Conservation (phyloP, 30 jellyfish, hydroid and myxozoan species). For the Turritopsis rubra region DNA sequence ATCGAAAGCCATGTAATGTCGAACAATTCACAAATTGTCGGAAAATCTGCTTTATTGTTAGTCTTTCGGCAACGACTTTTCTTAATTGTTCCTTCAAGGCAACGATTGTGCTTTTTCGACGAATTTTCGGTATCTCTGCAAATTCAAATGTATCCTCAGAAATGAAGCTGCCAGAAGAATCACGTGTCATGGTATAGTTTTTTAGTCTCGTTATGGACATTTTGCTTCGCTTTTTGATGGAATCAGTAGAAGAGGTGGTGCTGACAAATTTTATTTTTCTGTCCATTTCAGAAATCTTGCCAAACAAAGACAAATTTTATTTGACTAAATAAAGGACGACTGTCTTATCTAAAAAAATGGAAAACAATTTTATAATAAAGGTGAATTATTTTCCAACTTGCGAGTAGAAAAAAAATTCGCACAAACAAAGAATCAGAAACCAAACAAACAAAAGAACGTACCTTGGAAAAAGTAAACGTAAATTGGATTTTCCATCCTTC, state of each 20-base stretch:
- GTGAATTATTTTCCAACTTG: no score
- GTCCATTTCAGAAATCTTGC: not conserved
- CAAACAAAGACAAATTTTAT: not conserved
- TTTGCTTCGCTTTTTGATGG: not conserved
- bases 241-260: no score
- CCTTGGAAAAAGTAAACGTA: no score
- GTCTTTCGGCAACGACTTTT: constrained; percentile 83
- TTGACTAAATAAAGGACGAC: not conserved
- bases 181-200: not conserved
- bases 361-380: no score
- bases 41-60: constrained; percentile 78
- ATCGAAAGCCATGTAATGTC: constrained; percentile 92
- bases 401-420: no score
- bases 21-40: constrained; percentile 72
- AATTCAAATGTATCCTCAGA: not conserved
- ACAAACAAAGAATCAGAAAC: no score
- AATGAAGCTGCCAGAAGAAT: not conserved
- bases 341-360: not conserved
- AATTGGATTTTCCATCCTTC: not conserved
- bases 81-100: constrained; percentile 43
- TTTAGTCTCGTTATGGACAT: not conserved
- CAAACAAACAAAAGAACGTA: not conserved
- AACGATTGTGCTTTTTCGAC: not conserved
- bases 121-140: not conserved
- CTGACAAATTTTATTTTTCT: not conserved